These are phyloP conservation scores for Drosophila anomalipes DNA, from an alignment of 2,888 invertebrate species.

Conservation along the genomic window DNA sequence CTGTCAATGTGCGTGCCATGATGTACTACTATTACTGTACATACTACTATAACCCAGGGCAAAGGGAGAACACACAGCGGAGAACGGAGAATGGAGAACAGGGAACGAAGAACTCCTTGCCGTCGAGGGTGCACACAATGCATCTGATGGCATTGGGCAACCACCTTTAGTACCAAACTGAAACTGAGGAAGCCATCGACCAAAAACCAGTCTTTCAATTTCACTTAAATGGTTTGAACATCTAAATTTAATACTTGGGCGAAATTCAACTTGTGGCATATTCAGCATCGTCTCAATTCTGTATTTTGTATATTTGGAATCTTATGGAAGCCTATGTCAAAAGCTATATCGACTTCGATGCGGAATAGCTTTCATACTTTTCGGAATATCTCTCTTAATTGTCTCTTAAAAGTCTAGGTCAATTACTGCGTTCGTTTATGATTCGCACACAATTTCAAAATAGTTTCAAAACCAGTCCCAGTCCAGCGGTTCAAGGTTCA, in stretches of 20 bases:
- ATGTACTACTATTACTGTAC: constrained; percentile 63
- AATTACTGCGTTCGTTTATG: not conserved
- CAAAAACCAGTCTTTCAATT: constrained; percentile 8
- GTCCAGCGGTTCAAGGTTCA: not conserved
- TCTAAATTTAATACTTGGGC: not conserved
- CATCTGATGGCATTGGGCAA: constrained; percentile 29
- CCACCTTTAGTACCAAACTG: constrained; percentile 31
- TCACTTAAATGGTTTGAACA: constrained; percentile 2
- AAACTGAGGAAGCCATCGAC: not conserved
- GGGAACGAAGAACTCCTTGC: constrained; percentile 16
- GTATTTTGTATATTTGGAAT: not conserved
- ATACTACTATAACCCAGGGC: constrained; percentile 5
- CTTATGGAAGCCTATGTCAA: not conserved
- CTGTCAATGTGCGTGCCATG: constrained; percentile 78
- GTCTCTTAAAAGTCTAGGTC: not conserved
- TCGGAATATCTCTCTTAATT: not conserved
- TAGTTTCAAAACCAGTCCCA: not conserved
- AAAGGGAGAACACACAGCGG: not conserved
- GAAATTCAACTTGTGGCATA: not conserved
- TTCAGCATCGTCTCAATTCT: not conserved
- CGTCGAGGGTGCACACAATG: constrained; percentile 39
- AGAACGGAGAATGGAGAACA: not conserved
- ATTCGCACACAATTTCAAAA: not conserved
- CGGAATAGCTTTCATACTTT: not conserved
- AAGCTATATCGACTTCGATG: not conserved